Base-by-base conservation (phyloP, 2,797 vertebrate species). In the Numenius phaeopus region DNA sequence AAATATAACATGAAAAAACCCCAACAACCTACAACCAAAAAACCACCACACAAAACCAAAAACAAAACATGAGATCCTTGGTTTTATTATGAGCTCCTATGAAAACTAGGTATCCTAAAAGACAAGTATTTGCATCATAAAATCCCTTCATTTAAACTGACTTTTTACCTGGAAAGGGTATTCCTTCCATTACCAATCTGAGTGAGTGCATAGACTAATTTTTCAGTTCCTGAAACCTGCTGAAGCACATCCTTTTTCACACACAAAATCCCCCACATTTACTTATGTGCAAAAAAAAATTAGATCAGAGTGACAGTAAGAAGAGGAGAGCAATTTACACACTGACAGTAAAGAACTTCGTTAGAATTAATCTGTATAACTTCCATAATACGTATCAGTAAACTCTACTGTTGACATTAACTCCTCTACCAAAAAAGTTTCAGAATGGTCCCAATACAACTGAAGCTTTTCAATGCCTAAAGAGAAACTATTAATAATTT, bases 151-250 rank as follows among this genome's bases (percentile, higher is more conserved):
- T 91, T 90, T 94, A 93, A 58, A 80, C 27, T 57, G 46, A 72
- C 52, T 40, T 93, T 97, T 64, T 47, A 92, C 30, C 76, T 82
- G 72, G 42, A 75, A 90, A 72, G 50, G 20, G 2, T 90, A 39
- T 66, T 84, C 79, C 37, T 94, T 71, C 52, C 85, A 80, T 79
- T 77, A 94, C 21, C 76, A 94, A 49, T 86, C 37, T 83, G 61
- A 93, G 57, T 79, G 70, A 87, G 44, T 11, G 20, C n/a, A 70
- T 7, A 90, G 55, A 72, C 21, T 47, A 84, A 93, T 82, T 93
- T 94, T 94, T 92, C 96, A 80, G 50, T 81, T 95, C 59, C 81
- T 94, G 49, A 92, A 95, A 86, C 49, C 62, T 84, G 76, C n/a
- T 92, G 49, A 93, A 94, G 67, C 42, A 80, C 57, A 80, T 71